Conservation (phyloP, 2,113 vertebrate species). For the Aplodontia rufa region DNA sequence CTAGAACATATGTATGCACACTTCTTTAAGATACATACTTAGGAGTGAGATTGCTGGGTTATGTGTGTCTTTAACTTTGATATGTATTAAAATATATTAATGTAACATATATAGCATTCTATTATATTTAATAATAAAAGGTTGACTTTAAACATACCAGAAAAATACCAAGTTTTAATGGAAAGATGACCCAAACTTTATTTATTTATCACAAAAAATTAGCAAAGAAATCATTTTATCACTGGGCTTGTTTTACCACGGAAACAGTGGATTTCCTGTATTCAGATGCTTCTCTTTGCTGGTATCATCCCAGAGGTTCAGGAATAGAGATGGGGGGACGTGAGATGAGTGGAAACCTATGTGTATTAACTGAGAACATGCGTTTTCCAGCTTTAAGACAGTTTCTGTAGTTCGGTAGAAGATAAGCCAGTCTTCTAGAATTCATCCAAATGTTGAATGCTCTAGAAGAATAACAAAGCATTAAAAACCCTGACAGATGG, state of each 20-base stretch:
- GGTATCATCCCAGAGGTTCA: neutral
- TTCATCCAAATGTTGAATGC: neutral
- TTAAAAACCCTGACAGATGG: neutral
- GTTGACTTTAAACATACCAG: neutral
- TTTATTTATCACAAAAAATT: slow-evolving; percentile 19
- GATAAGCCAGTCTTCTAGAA: neutral
- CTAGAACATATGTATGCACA: neutral
- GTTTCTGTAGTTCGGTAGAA: neutral
- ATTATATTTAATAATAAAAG: slow-evolving; percentile 22
- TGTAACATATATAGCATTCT: neutral
- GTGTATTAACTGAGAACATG: neutral
- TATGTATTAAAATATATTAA: neutral
- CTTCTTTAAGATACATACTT: neutral
- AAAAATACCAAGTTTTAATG: neutral
- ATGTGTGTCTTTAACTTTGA: neutral
- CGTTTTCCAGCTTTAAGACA: neutral
- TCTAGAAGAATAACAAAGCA: neutral
- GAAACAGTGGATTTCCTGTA: neutral
- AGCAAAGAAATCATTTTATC: neutral
- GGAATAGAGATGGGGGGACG: neutral
- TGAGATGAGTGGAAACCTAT: neutral
- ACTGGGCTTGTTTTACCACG: neutral
- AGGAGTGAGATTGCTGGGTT: neutral
- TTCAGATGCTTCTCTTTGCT: neutral
- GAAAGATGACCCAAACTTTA: neutral